Evolutionary conservation across 2,888 invertebrate genomes (phyloP), one percentile per base, ranked within the genome.

Genomic region (Pristionchus entomophagus): DNA sequence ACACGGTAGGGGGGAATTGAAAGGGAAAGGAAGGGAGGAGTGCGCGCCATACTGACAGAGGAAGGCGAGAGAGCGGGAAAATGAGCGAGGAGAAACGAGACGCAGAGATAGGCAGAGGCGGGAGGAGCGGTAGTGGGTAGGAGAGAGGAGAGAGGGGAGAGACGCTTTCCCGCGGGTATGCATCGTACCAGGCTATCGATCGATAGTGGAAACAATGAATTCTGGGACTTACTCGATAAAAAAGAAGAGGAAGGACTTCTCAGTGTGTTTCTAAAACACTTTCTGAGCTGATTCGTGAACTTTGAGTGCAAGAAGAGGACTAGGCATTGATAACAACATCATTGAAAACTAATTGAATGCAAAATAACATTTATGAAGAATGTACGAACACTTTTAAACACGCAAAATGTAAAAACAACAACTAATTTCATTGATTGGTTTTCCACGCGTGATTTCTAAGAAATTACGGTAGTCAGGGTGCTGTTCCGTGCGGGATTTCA

Each of bases 121-220:
- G 82, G 82, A 62, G n/a, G 82, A 49, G 26, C 5, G 78, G 17
- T 41, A 41, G 78, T 12, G 81, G 81, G 22, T 29, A 45, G 59
- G 78, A 51, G 78, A 49, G 78, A 51, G 49, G 41, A 19, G 78
- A 32, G 78, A 6, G 22, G 38, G 38, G 82, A 82, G 26, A 73
- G 73, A 73, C 73, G 73, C 73, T 41, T 73, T 73, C 41, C 73
- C 73, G 73, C 73, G 73, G 73, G 73, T 73, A 73, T 41, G 73
- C 73, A 45, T 73, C 73, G 73, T 73, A 73, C 73, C 73, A 73
- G 73, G 22, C 73, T 73, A 73, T 73, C 73, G 73, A 73, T 73
- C 73, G 73, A 73, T 73, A 14, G 41, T 6, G 22, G 73, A 45
- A 73, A 73, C 26, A 12, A 73, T 41, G 73, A 73, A 45, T 73